Conservation (phyloP, 2,113 vertebrate genomes). For the Nothoprocta perdicaria region DNA sequence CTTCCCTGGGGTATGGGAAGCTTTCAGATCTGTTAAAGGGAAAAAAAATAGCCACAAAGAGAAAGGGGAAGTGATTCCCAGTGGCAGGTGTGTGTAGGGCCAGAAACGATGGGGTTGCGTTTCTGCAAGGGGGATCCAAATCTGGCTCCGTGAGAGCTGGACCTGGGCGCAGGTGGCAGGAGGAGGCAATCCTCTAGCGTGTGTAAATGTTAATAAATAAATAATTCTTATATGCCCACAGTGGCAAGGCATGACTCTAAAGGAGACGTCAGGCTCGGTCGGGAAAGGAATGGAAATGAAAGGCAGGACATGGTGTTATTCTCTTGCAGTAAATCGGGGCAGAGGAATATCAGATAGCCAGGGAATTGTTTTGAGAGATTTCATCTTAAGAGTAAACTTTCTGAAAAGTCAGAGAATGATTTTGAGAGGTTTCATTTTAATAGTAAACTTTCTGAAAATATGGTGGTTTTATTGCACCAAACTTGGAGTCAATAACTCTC, state of each 20-base stretch:
- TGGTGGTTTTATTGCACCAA: neutral
- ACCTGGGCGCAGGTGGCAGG: neutral
- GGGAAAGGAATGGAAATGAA: neutral
- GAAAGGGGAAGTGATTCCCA: neutral
- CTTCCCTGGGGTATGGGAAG: neutral
- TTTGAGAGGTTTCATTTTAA: neutral
- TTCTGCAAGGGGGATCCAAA: neutral
- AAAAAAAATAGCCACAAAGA: neutral
- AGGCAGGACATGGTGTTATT: fast-evolving
- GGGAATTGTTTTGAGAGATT: neutral
- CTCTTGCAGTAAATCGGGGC: neutral
- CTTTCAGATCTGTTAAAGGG: neutral
- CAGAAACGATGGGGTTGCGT: neutral
- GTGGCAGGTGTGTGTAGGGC: fast-evolving
- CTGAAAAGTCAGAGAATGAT: neutral
- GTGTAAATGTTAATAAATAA: neutral
- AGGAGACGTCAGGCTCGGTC: neutral
- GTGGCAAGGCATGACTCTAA: neutral
- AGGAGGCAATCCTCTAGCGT: neutral
- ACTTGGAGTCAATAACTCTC: neutral
- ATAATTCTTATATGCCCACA: neutral
- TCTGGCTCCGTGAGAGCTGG: neutral
- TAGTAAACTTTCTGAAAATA: neutral
- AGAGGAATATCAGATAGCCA: neutral
- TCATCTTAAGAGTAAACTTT: neutral